Base-by-base conservation (phyloP, 1,140 invertebrate species). In the Hirudo medicinalis region DNA sequence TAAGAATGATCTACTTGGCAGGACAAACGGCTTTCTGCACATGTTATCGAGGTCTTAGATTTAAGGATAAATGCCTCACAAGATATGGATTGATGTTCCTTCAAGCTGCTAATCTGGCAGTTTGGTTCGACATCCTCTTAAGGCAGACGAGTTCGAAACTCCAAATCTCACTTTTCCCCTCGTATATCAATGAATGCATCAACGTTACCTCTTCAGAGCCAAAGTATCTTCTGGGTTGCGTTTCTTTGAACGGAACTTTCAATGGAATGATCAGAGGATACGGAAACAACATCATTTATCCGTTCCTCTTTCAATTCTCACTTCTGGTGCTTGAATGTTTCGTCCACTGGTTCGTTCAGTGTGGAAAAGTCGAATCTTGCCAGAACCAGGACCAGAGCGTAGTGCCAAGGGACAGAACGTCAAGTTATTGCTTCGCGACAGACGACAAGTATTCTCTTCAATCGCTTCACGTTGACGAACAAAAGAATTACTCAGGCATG, bases 101-200 rank as follows among this genome's bases (percentile, higher is more conserved):
- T 20, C 40, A 49, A 22, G 69, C 49, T 25, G 69, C 69, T 22
- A 70, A 70, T 53, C 11, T 70, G 22, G 49, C 36, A 1, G 22
- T 54, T 25, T 70, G 69, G 69, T 70, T 70, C 53, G 69, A 70
- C 53, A 49, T 53, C 29, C 69, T 70, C 15, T 36, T 70, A 11
- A 36, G 49, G 15, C 32, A 70, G 49, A 53, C 69, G 53, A 22
- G 29, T n/a, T 27, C 25, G 15, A 70, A 49, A 17, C 53, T 70
- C 19, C 4, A 40, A 19, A 43, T n/a, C 6, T 19, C 0, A 29
- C 40, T 70, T 70, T 19, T 25, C 13, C n/a, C 53, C 8, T n/a
- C 40, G 15, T 63, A 63, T 32, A 11, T 32, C 11, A 63, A 63
- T n/a, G 29, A 63, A 22, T 70, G 69, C 43, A 13, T 70, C 29